Percentiles rank a stretch among this genome's conserved stretches.
Conservation (phyloP, 2,797 vertebrate species). For the Ciconia nigra region DNA sequence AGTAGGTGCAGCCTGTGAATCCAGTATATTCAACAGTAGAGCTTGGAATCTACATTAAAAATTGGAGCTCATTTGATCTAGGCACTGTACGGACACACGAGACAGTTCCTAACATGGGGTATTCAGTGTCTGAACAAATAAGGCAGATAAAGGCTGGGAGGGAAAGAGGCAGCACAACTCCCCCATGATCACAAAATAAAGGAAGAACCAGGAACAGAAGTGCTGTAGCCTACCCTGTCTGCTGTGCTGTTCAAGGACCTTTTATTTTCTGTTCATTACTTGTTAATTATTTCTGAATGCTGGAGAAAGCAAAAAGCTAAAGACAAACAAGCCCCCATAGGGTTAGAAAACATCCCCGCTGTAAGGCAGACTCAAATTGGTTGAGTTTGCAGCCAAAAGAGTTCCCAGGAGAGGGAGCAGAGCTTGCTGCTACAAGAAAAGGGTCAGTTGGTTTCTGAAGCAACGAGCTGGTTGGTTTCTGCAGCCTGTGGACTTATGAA, state of each 20-base stretch:
- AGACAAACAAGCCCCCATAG: not conserved
- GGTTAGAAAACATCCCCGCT: constrained; percentile 1
- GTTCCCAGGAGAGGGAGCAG: not conserved
- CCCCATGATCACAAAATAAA: not conserved
- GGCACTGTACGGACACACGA: not conserved
- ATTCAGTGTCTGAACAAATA: not conserved
- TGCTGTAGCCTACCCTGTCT: not conserved
- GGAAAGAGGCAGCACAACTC: not conserved
- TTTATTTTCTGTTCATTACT: constrained; percentile 36
- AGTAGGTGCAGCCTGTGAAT: not conserved
- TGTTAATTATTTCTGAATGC: constrained; percentile 48
- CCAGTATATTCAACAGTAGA: not conserved
- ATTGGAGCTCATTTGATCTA: not conserved
- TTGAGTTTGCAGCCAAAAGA: constrained; percentile 8
- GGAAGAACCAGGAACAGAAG: not conserved
- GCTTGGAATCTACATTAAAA: not conserved
- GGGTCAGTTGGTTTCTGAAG: not conserved
- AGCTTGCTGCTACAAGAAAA: not conserved
- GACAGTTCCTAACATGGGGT: not conserved
- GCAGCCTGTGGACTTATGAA: not conserved
- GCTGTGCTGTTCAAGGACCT: constrained; percentile 3
- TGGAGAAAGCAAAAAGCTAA: constrained; percentile 16
- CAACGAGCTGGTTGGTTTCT: not conserved
- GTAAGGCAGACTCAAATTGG: not conserved
- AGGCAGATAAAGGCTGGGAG: not conserved